Evolutionary conservation across 2,888 invertebrate genomes (phyloP), one percentile per base, ranked within the genome.

Genomic region (Dichetophora obliterata): DNA sequence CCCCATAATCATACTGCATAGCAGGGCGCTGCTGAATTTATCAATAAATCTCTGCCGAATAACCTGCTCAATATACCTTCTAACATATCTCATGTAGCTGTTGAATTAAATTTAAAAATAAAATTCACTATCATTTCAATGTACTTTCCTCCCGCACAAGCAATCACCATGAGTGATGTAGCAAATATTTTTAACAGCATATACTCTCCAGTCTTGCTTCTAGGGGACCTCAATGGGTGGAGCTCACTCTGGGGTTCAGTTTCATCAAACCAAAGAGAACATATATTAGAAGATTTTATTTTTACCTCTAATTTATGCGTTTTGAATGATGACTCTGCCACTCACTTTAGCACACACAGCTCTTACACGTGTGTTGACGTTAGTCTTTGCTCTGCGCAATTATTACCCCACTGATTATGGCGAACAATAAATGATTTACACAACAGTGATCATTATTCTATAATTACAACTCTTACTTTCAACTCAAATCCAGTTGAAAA

Each of bases 41-140:
- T 57, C 9, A 57, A 57, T 19, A 57, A 57, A 5, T 16, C 4
- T 19, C 4, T 57, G 9, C 19, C 57, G 2, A 5, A 57, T 22
- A 5, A 22, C 3, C 9, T 19, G 19, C 57, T 57, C 6, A 16
- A 16, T 9, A 57, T 57, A 9, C 3, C 16, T 34, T 78, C 72
- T 1, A 75, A 75, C 6, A 68, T 63, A 11, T 65, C 61, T n/a
- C 43, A 24, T 14, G 34, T 73, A 37, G 74, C 73, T 14, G 50
- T 69, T 14, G 69, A 77, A 59, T 61, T 77, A 6, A 22, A 71
- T 48, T 24, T 69, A 4, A 8, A 19, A 9, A 31, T 61, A 16
- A 69, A 48, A 63, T 63, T 69, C 11, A 75, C 75, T 11, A 11
- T 65, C 6, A n/a, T 75, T 19, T 71, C 70, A 5, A 57, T 76